Evolutionary conservation across 2,888 invertebrate species (phyloP), one percentile per base, ranked within the genome.

Genomic region (Cancer borealis): DNA sequence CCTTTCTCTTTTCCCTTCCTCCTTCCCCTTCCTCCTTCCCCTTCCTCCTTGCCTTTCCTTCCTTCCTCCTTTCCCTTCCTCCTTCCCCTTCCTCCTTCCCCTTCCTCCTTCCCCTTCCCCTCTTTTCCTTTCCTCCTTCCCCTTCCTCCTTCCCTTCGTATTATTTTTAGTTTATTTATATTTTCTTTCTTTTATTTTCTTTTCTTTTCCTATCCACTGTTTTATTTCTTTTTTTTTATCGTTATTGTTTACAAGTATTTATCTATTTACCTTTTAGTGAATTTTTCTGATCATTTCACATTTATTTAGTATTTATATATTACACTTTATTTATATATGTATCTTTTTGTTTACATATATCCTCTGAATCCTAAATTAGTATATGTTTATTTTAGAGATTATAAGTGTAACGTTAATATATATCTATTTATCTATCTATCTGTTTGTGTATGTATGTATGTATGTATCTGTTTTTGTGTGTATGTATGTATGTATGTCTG

Each of bases 351-450:
- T 84, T 79, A 94, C 92, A 93, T 93, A 95, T 96, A 95, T 95
- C 96, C 93, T 97, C 97, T 96, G 17, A 0, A 10, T 17, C 17
- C 17, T 54, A 10, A 14, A 3, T 54, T 3, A 14, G 54, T 54
- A 1, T 54, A 54, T 54, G 12, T 54, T 54, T 54, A 54, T 17
- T 17, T 54, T 54, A 39, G 39, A 39, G 39, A 39, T 39, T 39
- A 39, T 39, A 39, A 39, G 39, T 39, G 39, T 39, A 39, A 39
- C 2, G 39, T 39, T 39, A 39, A 39, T 39, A 39, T 39, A 39
- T 39, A 39, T 39, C 39, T 39, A 39, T 39, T 39, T 39, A 39
- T 39, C 39, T 39, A 39, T n/a, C n/a, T n/a, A n/a, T n/a, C n/a
- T n/a, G n/a, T n/a, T n/a, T n/a, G n/a, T n/a, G n/a, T n/a, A n/a